A percentile compares a stretch with the other conserved stretches of the same genome.
Evolutionary conservation across 2,113 vertebrate species (phyloP).

Genomic region (Muntiacus muntjak): DNA sequence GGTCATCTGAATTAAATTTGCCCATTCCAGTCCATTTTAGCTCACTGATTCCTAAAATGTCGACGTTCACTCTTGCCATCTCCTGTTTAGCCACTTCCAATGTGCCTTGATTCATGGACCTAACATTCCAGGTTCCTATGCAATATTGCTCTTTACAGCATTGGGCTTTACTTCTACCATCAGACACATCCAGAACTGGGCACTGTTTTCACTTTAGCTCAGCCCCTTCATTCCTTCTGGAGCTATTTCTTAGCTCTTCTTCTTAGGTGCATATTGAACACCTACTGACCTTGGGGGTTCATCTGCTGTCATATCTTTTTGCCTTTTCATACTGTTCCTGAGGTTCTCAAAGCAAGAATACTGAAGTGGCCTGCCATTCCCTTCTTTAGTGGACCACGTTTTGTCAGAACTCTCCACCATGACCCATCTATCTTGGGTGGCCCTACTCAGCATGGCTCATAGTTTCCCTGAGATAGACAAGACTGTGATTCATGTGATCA

Average conservation of each 20-base stretch:
- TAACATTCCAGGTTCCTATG: background rate
- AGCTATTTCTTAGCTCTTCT: background rate
- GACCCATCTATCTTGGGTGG: background rate
- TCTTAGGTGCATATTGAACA: background rate
- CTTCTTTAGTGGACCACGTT: background rate
- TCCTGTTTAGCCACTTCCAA: background rate
- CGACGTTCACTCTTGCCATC: background rate
- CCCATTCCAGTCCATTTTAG: background rate
- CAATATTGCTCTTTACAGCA: background rate
- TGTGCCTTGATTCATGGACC: background rate
- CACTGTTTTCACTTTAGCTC: rapidly evolving
- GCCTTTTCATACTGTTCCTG: background rate
- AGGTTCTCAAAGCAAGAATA: background rate
- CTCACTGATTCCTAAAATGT: background rate
- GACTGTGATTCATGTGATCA: background rate
- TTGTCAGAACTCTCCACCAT: background rate
- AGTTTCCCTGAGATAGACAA: background rate
- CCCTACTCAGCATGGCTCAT: rapidly evolving
- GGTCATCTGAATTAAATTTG: background rate
- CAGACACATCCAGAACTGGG: background rate
- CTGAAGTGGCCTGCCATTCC: background rate
- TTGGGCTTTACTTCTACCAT: background rate
- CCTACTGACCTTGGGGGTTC: background rate
- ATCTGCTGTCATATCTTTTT: background rate
- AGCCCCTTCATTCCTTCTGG: background rate